A percentile compares a stretch with the other conserved stretches of the same genome.
These are phyloP conservation scores for Platyscapa corneri DNA, from an alignment of 1,140 invertebrate genomes.

Conservation along the genomic window DNA sequence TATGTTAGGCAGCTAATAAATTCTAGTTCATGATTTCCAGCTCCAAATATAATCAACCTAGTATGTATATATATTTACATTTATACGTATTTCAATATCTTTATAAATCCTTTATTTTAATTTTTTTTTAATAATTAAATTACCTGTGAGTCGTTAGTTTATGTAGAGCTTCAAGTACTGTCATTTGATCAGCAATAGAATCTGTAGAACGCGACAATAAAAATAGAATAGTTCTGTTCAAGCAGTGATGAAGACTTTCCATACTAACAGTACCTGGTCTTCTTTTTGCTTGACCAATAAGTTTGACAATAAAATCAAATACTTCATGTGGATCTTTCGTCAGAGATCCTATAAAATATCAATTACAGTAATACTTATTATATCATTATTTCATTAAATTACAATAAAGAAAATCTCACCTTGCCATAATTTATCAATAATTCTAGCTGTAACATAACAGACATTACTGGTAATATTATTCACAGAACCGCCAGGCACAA, in stretches of 20 bases:
- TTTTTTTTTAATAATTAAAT: slow-evolving; percentile 37
- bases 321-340: slow-evolving; percentile 94
- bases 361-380: too few species aligned
- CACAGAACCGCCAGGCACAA: slow-evolving; percentile 84
- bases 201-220: slow-evolving; percentile 93
- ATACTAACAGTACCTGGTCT: slow-evolving; percentile 82
- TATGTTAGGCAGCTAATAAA: slow-evolving; percentile 97
- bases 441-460: slow-evolving; percentile 92
- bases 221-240: slow-evolving; percentile 96
- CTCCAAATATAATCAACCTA: slow-evolving; percentile 91
- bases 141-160: slow-evolving; percentile 89
- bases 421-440: slow-evolving; percentile 98
- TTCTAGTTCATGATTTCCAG: slow-evolving; percentile 94
- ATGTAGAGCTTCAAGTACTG: slow-evolving; percentile 93
- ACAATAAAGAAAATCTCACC: too few species aligned
- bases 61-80: slow-evolving; percentile 49
- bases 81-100: background rate
- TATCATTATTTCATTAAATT: too few species aligned
- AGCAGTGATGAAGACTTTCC: slow-evolving; percentile 92
- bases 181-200: slow-evolving; percentile 91
- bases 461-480: slow-evolving; percentile 92
- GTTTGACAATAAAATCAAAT: slow-evolving; percentile 95
- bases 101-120: slow-evolving; percentile 17
- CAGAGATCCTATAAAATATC: slow-evolving; percentile 76
- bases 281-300: slow-evolving; percentile 91